phyloP scores from a whole-genome alignment of 2,797 vertebrate species.

The Zonotrichia albicollis region DNA sequence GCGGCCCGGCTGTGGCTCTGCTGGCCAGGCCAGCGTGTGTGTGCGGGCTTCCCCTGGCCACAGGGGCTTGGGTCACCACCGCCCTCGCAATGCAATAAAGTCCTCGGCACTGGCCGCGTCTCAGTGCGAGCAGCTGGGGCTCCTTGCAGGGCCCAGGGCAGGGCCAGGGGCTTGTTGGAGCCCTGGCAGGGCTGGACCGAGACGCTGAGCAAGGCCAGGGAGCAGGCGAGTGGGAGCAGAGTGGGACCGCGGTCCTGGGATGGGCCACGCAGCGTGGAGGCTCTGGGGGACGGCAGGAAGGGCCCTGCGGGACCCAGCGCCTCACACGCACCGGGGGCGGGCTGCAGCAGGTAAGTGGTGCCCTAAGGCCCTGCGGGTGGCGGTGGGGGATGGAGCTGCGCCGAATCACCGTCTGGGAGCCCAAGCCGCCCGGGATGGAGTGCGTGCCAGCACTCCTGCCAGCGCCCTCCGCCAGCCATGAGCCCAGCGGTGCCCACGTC shows the following conservation, averaged over 20 bases:
- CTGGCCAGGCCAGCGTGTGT: not conserved
- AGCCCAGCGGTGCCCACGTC: not conserved
- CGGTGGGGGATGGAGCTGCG: not conserved
- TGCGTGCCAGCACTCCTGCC: not conserved
- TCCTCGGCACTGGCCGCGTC: not conserved
- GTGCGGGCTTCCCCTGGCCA: not conserved
- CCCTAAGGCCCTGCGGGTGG: not conserved
- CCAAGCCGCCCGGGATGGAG: not conserved
- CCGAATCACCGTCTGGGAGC: not conserved
- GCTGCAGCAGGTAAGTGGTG: not conserved
- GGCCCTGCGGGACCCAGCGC: not conserved
- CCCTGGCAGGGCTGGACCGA: not conserved
- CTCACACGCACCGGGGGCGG: not conserved
- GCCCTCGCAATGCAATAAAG: conserved; percentile 55
- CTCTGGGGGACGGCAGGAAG: not conserved
- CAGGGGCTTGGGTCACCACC: not conserved
- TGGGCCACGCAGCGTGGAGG: accelerated
- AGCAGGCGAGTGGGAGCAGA: not conserved
- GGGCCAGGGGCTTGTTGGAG: not conserved
- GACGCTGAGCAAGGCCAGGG: not conserved
- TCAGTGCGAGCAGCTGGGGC: not conserved
- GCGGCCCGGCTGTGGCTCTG: not conserved
- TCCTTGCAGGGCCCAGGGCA: not conserved
- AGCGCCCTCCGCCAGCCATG: not conserved
- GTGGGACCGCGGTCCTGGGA: not conserved